Conservation (phyloP, 2,113 vertebrate species). For the Hirundichthys speculiger region DNA sequence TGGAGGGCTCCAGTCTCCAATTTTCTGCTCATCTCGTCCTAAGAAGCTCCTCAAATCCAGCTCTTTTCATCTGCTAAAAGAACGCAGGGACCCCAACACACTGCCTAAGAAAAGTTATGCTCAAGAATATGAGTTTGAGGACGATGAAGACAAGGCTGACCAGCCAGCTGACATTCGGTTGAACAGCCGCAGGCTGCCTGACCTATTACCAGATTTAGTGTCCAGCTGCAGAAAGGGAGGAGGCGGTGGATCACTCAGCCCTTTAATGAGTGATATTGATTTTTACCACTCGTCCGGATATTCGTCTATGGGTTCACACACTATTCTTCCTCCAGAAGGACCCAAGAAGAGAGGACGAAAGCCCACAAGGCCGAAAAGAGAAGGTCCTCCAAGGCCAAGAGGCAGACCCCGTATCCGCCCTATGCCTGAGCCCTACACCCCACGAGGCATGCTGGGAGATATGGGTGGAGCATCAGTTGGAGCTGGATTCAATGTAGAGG, state of each 20-base stretch:
- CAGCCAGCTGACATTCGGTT: constrained; percentile 92
- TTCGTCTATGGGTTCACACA: constrained; percentile 77
- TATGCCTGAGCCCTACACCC: constrained; percentile 82
- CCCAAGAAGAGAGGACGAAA: constrained; percentile 91
- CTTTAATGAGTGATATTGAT: constrained; percentile 90
- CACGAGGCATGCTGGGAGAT: constrained; percentile 79
- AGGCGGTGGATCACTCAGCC: constrained; percentile 85
- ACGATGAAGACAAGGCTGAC: constrained; percentile 91
- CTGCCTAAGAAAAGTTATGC: constrained; percentile 92
- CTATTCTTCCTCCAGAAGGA: constrained; percentile 78
- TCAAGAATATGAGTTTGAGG: constrained; percentile 95
- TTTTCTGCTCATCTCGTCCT: constrained; percentile 94
- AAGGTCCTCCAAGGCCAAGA: constrained; percentile 88
- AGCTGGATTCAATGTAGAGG: constrained; percentile 68
- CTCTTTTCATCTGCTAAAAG: constrained; percentile 91
- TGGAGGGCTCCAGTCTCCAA: constrained; percentile 85
- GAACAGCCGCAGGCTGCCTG: constrained; percentile 89
- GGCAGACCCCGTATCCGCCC: constrained; percentile 91
- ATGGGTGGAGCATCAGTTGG: constrained; percentile 66
- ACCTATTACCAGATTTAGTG: constrained; percentile 90
- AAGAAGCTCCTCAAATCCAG: constrained; percentile 94
- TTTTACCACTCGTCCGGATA: constrained; percentile 87
- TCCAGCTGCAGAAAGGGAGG: constrained; percentile 89
- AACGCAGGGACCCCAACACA: constrained; percentile 88
- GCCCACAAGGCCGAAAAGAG: constrained; percentile 90